These are phyloP conservation scores for Crypturellus tataupa DNA, from an alignment of 2,797 vertebrate species.

Conservation along the genomic window DNA sequence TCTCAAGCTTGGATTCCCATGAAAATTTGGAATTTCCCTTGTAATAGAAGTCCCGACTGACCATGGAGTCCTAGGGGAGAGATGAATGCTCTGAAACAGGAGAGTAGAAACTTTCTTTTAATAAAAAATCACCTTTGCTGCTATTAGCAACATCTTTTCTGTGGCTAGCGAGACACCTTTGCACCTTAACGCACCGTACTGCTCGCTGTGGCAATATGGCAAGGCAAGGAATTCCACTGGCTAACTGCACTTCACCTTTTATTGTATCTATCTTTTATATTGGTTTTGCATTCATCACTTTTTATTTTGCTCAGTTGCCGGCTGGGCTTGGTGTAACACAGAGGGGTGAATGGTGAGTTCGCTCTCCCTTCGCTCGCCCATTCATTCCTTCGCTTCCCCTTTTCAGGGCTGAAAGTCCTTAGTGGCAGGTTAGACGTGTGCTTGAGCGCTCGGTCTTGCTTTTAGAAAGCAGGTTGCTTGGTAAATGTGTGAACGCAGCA, in stretches of 20 bases:
- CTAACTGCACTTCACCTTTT: neutral
- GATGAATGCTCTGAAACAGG: neutral
- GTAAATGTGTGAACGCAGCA: neutral
- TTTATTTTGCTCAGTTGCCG: neutral
- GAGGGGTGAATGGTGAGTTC: neutral
- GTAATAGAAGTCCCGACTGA: neutral
- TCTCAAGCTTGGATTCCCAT: neutral
- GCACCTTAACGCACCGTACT: neutral
- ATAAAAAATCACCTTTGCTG: neutral
- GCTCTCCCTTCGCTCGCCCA: neutral
- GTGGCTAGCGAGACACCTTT: too few species aligned
- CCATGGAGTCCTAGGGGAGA: neutral
- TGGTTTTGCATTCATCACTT: rapidly evolving
- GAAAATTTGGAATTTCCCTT: neutral
- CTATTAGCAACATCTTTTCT: neutral
- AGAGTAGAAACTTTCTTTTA: neutral
- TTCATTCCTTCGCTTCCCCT: neutral
- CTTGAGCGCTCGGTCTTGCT: neutral
- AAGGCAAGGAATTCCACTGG: rapidly evolving
- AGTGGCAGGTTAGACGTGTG: neutral
- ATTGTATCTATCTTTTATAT: neutral
- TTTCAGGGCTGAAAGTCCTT: neutral
- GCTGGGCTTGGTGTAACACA: neutral
- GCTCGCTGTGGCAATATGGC: rapidly evolving
- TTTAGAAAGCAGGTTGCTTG: neutral